Percentiles rank a stretch among this genome's conserved stretches.
These are phyloP conservation scores for Zoanthus sansibaricus DNA, from an alignment of 92 coral and sea anemone genomes.

Conservation along the genomic window DNA sequence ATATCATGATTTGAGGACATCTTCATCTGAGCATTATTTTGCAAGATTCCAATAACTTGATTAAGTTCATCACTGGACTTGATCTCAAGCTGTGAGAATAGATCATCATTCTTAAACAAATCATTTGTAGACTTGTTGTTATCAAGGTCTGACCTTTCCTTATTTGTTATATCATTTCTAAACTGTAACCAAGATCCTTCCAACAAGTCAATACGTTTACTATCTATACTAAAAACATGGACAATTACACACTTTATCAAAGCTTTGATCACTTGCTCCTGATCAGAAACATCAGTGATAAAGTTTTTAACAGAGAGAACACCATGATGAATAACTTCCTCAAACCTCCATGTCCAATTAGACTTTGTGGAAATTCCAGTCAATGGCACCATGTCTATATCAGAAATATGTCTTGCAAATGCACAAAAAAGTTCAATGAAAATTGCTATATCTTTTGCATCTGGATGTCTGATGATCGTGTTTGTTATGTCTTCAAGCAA, in stretches of 20 bases:
- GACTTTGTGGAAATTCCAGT: not conserved
- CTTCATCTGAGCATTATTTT: not conserved
- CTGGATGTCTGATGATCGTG: conserved; percentile 3
- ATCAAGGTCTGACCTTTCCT: not conserved
- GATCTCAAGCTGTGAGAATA: conserved; percentile 21
- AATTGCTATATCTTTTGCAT: conserved; percentile 16
- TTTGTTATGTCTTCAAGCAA: conserved; percentile 27
- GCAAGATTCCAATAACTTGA: not conserved
- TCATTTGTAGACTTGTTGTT: not conserved
- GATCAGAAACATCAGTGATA: not conserved
- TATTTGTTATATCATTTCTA: not conserved
- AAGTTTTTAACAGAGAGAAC: not conserved
- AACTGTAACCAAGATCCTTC: not conserved
- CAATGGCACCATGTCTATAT: not conserved
- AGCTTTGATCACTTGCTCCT: not conserved
- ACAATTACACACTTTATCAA: conserved; percentile 26
- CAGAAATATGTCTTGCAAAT: not conserved
- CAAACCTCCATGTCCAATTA: not conserved
- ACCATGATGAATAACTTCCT: conserved; percentile 4
- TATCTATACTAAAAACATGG: not conserved
- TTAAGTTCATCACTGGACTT: conserved; percentile 20
- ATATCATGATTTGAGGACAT: not conserved
- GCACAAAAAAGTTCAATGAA: conserved; percentile 16
- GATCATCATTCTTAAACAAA: conserved; percentile 6
- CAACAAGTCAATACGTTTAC: conserved; percentile 4